A percentile compares a stretch with the other conserved stretches of the same genome.
Conservation (phyloP, 2,113 vertebrate genomes). For the Hirundichthys speculiger region DNA sequence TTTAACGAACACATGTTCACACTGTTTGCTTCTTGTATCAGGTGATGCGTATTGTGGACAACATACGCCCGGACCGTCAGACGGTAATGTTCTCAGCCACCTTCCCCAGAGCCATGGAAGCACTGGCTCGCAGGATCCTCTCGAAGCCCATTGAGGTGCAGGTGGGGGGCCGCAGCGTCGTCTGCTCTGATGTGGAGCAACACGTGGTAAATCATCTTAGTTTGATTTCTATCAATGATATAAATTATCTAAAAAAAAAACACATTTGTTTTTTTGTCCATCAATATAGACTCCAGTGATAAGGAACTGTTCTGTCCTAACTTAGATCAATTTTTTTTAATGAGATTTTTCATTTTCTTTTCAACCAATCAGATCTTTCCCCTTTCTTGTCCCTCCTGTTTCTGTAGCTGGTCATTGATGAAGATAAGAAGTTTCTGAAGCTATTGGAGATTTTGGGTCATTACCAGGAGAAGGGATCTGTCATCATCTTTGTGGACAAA, state of each 20-base stretch:
- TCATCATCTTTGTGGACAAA: conserved; percentile 99
- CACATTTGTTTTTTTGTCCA: background rate
- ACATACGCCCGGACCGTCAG: conserved; percentile 95
- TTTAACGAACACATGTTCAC: too few species aligned
- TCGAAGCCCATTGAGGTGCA: conserved; percentile 95
- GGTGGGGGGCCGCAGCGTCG: conserved; percentile 96
- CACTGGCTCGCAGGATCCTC: conserved; percentile 93
- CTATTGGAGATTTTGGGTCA: conserved; percentile 94
- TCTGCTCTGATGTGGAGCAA: conserved; percentile 97
- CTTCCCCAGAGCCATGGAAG: conserved; percentile 98
- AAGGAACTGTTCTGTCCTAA: too few species aligned
- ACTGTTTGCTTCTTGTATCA: conserved; percentile 37
- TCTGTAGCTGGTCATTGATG: conserved; percentile 94
- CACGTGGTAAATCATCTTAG: conserved; percentile 86
- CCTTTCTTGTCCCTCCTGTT: background rate
- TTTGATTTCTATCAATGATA: too few species aligned
- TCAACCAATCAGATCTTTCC: background rate
- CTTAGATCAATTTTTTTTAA: background rate
- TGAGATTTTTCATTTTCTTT: too few species aligned
- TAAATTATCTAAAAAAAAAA: background rate
- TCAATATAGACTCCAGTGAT: too few species aligned
- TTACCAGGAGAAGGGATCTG: conserved; percentile 96
- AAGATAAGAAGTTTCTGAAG: conserved; percentile 97
- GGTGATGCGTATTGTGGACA: conserved; percentile 99
- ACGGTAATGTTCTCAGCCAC: conserved; percentile 99